Evolutionary conservation across 2,797 vertebrate genomes (phyloP), one percentile per base, ranked within the genome.

Genomic region (Falco berigora): DNA sequence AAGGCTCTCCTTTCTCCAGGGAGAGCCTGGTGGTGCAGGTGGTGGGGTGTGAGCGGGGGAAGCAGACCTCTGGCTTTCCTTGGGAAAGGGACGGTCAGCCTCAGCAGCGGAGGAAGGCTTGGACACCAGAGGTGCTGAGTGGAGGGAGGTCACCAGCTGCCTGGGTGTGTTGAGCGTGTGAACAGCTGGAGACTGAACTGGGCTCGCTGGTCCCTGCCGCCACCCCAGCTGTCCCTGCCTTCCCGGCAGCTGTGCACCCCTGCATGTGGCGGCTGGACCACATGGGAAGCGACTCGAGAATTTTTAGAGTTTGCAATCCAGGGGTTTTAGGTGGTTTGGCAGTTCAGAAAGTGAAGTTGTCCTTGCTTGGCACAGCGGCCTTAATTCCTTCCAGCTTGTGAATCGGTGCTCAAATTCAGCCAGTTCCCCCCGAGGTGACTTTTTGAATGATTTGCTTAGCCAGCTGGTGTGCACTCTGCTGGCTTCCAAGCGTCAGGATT

Each of bases 161-260:
- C 58, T 47, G n/a, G 42, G 78, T 3, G 1, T 38, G 16, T 12
- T 72, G 44, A 36, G 12, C 0, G 0, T 63, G 30, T 3, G 1
- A 46, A 50, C 38, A 68, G 55, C 28, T 58, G 4, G 9, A 11
- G 50, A 20, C 17, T 28, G 67, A 69, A 8, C 40, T 36, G 84
- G 34, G 6, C 59, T 86, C 36, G 7, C 34, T 67, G 78, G 67
- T 47, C 22, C 15, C 4, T 68, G 74, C 46, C n/a, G 24, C n/a
- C 61, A 27, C 36, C 24, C 12, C 62, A 17, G 86, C 86, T 63
- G n/a, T 53, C 67, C 12, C 21, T 3, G 20, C 55, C 55, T 20
- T 20, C 42, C 50, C 74, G 68, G 59, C 1, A 5, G 6, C 55
- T 42, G 16, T 4, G 8, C n/a, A 16, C 27, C 20, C 30, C 55